These are phyloP conservation scores for Bos taurus DNA, from an alignment of 2,113 vertebrate genomes.

Conservation along the genomic window DNA sequence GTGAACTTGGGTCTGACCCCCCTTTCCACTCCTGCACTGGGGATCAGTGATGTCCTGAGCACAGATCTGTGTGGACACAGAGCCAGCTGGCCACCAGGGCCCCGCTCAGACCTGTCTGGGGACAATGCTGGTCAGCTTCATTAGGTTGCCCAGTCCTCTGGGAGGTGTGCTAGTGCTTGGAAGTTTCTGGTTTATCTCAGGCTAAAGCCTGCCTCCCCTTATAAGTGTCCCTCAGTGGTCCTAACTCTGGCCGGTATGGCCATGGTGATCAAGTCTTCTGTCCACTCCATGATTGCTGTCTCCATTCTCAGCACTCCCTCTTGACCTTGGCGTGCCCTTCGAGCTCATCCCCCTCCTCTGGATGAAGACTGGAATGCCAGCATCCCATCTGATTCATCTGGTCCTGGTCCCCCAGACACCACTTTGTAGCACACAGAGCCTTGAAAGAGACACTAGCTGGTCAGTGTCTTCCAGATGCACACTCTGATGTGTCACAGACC, in stretches of 20 bases:
- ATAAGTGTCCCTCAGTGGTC: not conserved
- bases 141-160: not conserved
- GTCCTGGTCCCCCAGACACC: not conserved
- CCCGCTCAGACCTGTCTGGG: not conserved
- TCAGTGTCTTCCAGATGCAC: not conserved
- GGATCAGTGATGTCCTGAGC: too few relatives aligned
- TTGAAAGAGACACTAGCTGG: too few relatives aligned
- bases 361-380: not conserved
- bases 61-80: not conserved
- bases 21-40: not conserved
- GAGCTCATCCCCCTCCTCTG: not conserved
- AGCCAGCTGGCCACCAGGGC: not conserved
- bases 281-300: not conserved
- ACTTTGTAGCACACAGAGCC: not conserved
- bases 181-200: not conserved
- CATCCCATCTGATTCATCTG: not conserved
- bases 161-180: not conserved
- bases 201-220: rapidly evolving
- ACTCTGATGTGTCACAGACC: not conserved
- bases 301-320: not conserved
- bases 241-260: not conserved
- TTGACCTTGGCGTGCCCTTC: rapidly evolving
- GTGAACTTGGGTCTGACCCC: not conserved
- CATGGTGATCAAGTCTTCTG: not conserved
- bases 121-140: not conserved